Evolutionary conservation across 2,797 vertebrate species (phyloP).

Genomic region (Coranthus polyacanthus): DNA sequence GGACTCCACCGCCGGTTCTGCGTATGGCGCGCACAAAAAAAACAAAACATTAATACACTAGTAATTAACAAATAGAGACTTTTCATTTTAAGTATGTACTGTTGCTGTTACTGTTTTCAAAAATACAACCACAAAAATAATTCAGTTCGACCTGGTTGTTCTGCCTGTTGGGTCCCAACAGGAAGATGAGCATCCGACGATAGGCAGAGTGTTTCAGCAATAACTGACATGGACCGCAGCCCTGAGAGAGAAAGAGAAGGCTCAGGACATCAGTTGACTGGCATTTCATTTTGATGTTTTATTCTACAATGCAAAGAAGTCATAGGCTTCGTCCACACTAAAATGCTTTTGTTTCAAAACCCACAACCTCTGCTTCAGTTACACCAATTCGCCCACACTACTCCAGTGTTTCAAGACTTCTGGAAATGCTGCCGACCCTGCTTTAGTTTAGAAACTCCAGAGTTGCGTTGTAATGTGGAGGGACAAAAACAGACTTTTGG

Average conservation of each 20-base stretch:
- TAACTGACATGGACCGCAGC: slow-evolving; percentile 90
- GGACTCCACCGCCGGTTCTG: slow-evolving; percentile 99
- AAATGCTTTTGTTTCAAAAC: too few relatives aligned
- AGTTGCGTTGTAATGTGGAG: too few relatives aligned
- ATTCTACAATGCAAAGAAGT: background rate
- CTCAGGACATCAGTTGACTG: background rate
- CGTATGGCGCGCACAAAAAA: background rate
- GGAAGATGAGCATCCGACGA: slow-evolving; percentile 94
- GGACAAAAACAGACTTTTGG: too few relatives aligned
- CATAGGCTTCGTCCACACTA: too few relatives aligned
- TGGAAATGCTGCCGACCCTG: too few relatives aligned
- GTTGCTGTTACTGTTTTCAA: background rate
- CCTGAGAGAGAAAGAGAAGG: slow-evolving; percentile 80
- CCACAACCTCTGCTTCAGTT: too few relatives aligned
- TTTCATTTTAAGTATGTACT: background rate
- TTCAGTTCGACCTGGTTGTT: slow-evolving; percentile 92
- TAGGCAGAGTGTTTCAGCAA: slow-evolving; percentile 94
- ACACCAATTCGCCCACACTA: too few relatives aligned
- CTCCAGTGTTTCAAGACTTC: too few relatives aligned
- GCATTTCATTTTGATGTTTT: background rate
- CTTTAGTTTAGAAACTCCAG: too few relatives aligned
- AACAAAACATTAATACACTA: background rate
- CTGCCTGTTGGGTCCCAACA: slow-evolving; percentile 92
- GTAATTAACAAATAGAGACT: slow-evolving; percentile 1
- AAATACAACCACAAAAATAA: background rate